phyloP scores from a whole-genome alignment of 2,888 invertebrate species.

The Heteropelma amictum region DNA sequence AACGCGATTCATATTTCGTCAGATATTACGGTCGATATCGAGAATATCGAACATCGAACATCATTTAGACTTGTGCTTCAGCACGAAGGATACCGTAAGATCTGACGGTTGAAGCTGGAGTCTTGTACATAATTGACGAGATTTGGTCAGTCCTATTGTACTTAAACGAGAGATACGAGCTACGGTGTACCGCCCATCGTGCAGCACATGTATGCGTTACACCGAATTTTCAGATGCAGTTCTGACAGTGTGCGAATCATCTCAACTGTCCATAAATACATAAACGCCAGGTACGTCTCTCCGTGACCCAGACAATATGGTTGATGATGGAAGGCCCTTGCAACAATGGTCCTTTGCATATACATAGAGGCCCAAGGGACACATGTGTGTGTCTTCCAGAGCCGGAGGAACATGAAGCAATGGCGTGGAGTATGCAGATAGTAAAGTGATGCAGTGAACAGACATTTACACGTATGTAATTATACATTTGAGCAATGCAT shows the following conservation, averaged over 20 bases:
- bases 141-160: conserved; percentile 11
- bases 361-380: too few relatives aligned
- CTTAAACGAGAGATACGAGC: too few relatives aligned
- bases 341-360: conserved; percentile 11
- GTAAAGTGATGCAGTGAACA: too few relatives aligned
- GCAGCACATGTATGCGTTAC: neutral
- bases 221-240: neutral
- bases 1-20: too few relatives aligned
- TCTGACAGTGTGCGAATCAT: neutral
- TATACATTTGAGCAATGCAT: too few relatives aligned
- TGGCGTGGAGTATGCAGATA: neutral
- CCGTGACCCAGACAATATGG: neutral
- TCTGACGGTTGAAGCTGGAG: conserved; percentile 13
- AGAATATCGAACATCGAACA: too few relatives aligned
- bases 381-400: neutral
- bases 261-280: conserved; percentile 25
- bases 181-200: too few relatives aligned
- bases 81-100: conserved; percentile 5
- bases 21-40: too few relatives aligned
- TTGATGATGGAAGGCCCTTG: neutral
- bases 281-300: conserved; percentile 7
- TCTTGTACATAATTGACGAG: conserved; percentile 37
- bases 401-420: neutral
- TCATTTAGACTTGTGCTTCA: neutral
- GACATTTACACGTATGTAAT: too few relatives aligned